Evolutionary conservation across 2,888 invertebrate species (phyloP), one percentile per base, ranked within the genome.

Genomic region (Thecocarcelia acutangulata): DNA sequence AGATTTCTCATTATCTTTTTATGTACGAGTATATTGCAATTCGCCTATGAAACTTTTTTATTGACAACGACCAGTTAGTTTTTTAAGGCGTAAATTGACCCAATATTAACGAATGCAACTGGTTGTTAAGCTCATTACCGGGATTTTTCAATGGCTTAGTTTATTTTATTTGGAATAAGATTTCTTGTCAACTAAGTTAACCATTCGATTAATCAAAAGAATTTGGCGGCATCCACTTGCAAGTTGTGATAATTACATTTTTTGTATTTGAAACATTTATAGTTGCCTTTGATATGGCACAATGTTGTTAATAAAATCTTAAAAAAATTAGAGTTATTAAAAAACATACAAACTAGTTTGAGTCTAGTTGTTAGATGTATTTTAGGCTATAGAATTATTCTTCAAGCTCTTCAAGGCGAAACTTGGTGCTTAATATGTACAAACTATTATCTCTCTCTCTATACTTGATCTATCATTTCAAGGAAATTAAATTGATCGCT

Each of bases 41-140:
- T 64, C 19, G 50, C 28, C 13, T 37, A 52, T 13, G 40, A 52
- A 40, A 66, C n/a, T 17, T 52, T n/a, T 6, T n/a, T 40, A 24
- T 40, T 66, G 13, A 24, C n/a, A 56, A 33, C 13, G 11, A 13
- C 28, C 42, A 54, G 37, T 56, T 28, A 19, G 9, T 28, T 52
- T 17, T 52, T 44, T 15, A 5, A 50, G 21, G 28, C 12, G 13
- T 33, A 33, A 46, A 33, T 58, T 61, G 61, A 72, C 72, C 72
- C 40, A 72, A 61, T 61, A 72, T 48, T 28, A 59, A 33, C 17
- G 28, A 63, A 63, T n/a, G 6, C 52, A 63, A 73, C 72, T 21
- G 52, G 72, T 63, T 73, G 37, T 50, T 40, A 58, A 58, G 24
- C 59, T 59, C 33, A 44, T 72, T 61, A 72, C 21, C 54, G 5